Evolutionary conservation across 2,113 vertebrate species (phyloP).

Genomic region (Oncorhynchus gorbuscha): DNA sequence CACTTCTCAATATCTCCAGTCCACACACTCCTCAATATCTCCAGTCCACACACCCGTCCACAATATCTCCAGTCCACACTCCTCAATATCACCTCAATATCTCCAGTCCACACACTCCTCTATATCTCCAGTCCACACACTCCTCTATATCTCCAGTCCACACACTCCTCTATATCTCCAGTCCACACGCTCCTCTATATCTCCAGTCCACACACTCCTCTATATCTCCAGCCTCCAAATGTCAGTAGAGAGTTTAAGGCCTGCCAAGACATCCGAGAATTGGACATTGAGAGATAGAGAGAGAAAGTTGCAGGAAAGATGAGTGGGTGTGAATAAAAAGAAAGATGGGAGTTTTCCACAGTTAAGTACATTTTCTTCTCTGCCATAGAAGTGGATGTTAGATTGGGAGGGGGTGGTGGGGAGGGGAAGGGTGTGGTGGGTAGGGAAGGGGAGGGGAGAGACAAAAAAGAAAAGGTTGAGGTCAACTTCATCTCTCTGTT

Average conservation of each 20-base stretch:
- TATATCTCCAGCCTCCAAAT: constrained; percentile 37
- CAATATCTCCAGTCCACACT: constrained; percentile 21
- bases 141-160: constrained; percentile 69
- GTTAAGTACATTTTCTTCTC: constrained; percentile 64
- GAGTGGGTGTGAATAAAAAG: constrained; percentile 63
- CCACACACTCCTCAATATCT: constrained; percentile 48
- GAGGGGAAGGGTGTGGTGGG: not conserved
- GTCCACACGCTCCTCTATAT: constrained; percentile 50
- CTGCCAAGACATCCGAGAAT: constrained; percentile 57
- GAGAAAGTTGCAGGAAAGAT: constrained; percentile 51
- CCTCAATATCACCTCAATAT: constrained; percentile 65
- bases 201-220: constrained; percentile 42
- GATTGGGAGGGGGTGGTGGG: constrained; percentile 1
- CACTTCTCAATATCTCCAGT: constrained; percentile 70
- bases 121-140: constrained; percentile 51
- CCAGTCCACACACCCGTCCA: constrained; percentile 50
- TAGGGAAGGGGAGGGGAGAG: constrained; percentile 38
- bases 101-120: constrained; percentile 50
- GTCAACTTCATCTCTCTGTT: constrained; percentile 73
- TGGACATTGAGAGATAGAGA: constrained; percentile 35
- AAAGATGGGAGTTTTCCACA: constrained; percentile 65
- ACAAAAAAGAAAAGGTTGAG: constrained; percentile 63
- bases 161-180: constrained; percentile 43
- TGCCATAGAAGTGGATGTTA: constrained; percentile 60
- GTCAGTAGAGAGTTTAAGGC: constrained; percentile 58